phyloP scores from a whole-genome alignment of 2,797 vertebrate genomes.

The Scolopax rusticola region DNA sequence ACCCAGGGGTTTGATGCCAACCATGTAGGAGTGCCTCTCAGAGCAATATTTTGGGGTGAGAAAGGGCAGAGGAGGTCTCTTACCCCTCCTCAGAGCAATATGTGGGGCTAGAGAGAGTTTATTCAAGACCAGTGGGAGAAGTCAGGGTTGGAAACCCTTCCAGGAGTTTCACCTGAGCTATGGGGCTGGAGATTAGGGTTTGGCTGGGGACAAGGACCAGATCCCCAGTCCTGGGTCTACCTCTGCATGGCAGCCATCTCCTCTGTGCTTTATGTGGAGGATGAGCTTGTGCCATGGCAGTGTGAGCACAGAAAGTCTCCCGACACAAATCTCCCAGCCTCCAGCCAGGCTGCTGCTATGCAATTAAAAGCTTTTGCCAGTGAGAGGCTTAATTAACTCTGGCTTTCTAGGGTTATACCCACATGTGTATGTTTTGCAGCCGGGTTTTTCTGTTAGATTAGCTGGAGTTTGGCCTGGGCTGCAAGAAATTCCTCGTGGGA shows the following conservation, averaged over 20 bases:
- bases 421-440: background rate
- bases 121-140: background rate
- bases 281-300: accelerated
- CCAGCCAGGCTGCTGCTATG: background rate
- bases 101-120: background rate
- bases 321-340: background rate
- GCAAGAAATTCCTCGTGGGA: background rate
- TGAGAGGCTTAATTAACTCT: constrained; percentile 63
- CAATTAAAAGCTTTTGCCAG: constrained; percentile 58
- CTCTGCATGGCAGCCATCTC: accelerated
- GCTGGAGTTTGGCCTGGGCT: background rate
- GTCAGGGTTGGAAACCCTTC: background rate
- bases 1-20: background rate
- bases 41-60: background rate
- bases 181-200: background rate
- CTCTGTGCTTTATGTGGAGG: background rate
- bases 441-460: constrained; percentile 11
- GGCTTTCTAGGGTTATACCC: constrained; percentile 26
- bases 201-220: background rate
- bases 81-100: accelerated
- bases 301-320: accelerated
- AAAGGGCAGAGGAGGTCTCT: background rate
- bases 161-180: background rate
- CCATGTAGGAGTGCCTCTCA: background rate
- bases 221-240: background rate